Conservation (phyloP, 2,113 vertebrate genomes). For the Dicrurus megarhynchus region DNA sequence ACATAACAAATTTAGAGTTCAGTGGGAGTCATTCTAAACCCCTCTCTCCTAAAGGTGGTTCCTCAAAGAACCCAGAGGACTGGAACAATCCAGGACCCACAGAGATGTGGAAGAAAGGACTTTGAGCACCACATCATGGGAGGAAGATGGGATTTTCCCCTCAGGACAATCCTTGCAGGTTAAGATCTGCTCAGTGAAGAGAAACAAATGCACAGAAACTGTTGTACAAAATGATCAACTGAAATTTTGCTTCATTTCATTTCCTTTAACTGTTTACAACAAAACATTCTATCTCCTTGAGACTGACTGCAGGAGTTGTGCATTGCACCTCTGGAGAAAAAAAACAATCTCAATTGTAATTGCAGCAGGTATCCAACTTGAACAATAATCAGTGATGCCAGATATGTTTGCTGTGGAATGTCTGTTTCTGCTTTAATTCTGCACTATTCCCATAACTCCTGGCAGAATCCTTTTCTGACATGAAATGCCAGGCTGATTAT, state of each 20-base stretch:
- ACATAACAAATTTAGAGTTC: not conserved
- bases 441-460: not conserved
- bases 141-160: not conserved
- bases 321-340: not conserved
- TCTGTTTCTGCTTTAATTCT: not conserved
- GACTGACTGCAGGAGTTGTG: not conserved
- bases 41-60: not conserved
- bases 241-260: not conserved
- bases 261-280: not conserved
- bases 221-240: too few relatives aligned
- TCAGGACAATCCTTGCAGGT: not conserved
- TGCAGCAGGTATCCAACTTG: not conserved
- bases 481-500: not conserved
- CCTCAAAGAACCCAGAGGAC: not conserved
- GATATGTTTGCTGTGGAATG: not conserved
- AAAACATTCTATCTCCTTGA: not conserved
- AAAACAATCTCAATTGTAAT: not conserved
- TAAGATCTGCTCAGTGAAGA: not conserved
- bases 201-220: not conserved
- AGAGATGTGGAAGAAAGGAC: not conserved
- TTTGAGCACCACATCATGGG: not conserved
- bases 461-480: not conserved
- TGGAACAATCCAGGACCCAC: not conserved
- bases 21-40: not conserved
- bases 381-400: not conserved